A percentile compares a stretch with the other conserved stretches of the same genome.
These are phyloP conservation scores for Pachyuromys duprasi DNA, from an alignment of 2,797 vertebrate species.

Conservation along the genomic window DNA sequence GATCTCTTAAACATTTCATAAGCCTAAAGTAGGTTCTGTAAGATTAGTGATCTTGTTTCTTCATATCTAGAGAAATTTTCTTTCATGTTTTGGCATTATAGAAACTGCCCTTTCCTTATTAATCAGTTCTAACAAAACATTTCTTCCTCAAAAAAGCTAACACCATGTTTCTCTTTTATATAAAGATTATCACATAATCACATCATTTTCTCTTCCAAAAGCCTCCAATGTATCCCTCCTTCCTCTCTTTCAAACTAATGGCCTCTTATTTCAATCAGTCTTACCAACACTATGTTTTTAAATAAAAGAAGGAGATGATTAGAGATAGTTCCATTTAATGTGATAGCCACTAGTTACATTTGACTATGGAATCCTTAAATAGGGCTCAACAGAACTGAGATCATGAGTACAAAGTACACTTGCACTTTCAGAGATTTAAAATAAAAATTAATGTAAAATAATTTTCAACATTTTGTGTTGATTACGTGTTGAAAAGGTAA, in stretches of 20 bases:
- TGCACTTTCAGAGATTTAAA: background rate
- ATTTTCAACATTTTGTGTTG: background rate
- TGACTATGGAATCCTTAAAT: background rate
- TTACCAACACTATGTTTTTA: background rate
- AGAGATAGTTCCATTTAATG: background rate
- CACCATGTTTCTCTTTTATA: background rate
- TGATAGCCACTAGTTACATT: background rate
- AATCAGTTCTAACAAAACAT: background rate
- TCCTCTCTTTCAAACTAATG: background rate
- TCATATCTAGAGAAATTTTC: conserved; percentile 28
- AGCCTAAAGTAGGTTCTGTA: background rate
- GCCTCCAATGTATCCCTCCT: background rate
- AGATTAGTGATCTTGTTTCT: conserved; percentile 1
- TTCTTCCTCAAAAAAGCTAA: background rate
- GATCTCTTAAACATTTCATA: background rate
- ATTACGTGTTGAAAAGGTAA: background rate
- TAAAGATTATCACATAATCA: background rate
- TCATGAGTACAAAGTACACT: background rate
- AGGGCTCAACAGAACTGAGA: background rate
- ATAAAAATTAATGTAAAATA: background rate
- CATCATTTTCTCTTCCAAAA: background rate
- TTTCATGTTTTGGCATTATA: background rate
- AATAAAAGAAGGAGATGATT: background rate
- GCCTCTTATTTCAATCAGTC: background rate
- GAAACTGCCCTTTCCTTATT: background rate